Conservation (phyloP, 1,140 invertebrate species). For the Bombus breviceps region DNA sequence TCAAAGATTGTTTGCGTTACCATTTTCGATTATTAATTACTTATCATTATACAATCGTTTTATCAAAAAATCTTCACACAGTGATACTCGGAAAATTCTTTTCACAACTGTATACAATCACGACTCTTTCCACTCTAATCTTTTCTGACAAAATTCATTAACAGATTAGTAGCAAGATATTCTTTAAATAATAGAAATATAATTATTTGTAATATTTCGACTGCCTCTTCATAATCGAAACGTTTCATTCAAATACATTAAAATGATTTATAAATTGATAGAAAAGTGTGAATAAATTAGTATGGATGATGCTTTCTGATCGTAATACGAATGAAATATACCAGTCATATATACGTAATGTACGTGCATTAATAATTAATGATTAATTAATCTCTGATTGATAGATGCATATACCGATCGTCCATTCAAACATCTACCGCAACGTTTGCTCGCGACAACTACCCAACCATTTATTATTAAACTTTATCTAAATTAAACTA, state of each 20-base stretch:
- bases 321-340: not conserved
- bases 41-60: too few relatives aligned
- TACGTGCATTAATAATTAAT: not conserved
- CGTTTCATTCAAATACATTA: not conserved
- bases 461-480: too few relatives aligned
- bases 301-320: not conserved
- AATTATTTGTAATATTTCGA: not conserved
- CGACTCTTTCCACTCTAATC: too few relatives aligned
- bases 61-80: not conserved
- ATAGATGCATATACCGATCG: not conserved
- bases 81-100: too few relatives aligned
- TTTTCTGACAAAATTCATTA: too few relatives aligned
- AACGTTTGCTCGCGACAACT: not conserved
- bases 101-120: too few relatives aligned
- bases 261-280: not conserved
- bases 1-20: not conserved
- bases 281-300: not conserved
- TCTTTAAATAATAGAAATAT: too few relatives aligned
- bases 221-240: fast-evolving
- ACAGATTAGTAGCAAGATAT: too few relatives aligned
- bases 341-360: not conserved
- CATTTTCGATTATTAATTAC: not conserved
- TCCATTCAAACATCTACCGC: not conserved
- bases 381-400: not conserved
- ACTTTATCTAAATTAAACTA: too few relatives aligned